Evolutionary conservation across 2,888 invertebrate species (phyloP), one percentile per base, ranked within the genome.

Genomic region (Bhutanitis thaidina): DNA sequence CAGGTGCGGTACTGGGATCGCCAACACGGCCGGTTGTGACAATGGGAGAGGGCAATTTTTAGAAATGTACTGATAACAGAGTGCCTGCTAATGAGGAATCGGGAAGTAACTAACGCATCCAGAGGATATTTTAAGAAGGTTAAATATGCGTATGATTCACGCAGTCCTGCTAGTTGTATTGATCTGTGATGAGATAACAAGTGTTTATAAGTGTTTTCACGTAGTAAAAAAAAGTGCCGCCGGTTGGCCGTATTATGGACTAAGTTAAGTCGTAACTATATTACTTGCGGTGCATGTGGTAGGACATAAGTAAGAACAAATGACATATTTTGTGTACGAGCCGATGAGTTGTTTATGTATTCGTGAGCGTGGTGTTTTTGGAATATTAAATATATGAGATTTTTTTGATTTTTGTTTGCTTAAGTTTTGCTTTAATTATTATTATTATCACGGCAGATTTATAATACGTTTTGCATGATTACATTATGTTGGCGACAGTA

Each of bases 311-410:
- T 15, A 80, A 77, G 71, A 65, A 73, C 73, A 77, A 85, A 85
- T 81, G 81, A 86, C 84, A 86, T 87, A 87, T 85, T 87, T 86
- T 87, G 83, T 85, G 80, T 86, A 85, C 77, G 80, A 71, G 71
- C 65, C 59, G 60, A 61, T 68, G 63, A 61, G 59, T 65, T 57
- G 60, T 64, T 57, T 65, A 61, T 59, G 60, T 65, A 58, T 62
- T 62, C 60, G 61, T 58, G 62, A 61, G 58, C 61, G 55, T 59
- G 48, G 69, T 71, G 71, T 75, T 75, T 69, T 64, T 27, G 62
- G 61, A 68, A 69, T 59, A 67, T 63, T 58, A 64, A 59, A 64
- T 65, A 67, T 65, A 69, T 71, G 70, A 72, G 72, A 74, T 73
- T 74, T 65, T 57, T 55, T 37, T 51, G 25, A 40, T 27, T 48